Conservation (phyloP, 2,888 invertebrate genomes). For the Slavum lentiscoides region DNA sequence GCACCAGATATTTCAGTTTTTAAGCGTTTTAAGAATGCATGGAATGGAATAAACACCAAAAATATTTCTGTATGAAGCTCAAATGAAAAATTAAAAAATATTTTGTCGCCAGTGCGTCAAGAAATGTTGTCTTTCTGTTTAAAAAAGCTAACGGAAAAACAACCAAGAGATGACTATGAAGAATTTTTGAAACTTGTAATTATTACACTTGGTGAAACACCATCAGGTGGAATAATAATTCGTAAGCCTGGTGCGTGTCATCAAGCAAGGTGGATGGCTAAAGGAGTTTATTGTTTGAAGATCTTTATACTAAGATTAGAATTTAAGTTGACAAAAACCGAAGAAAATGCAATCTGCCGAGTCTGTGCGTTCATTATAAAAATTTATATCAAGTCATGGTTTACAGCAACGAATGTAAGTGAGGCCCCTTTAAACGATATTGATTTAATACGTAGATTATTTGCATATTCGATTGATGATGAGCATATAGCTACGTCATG, state of each 20-base stretch:
- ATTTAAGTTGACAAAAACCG: constrained; percentile 55
- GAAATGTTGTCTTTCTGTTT: constrained; percentile 22
- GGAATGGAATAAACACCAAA: constrained; percentile 25
- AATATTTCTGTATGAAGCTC: constrained; percentile 1
- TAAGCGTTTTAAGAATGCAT: constrained; percentile 43
- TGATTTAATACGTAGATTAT: constrained; percentile 40
- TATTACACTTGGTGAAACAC: constrained; percentile 29
- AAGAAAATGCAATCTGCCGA: constrained; percentile 54
- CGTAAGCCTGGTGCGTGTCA: constrained; percentile 56
- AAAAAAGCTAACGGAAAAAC: constrained; percentile 6
- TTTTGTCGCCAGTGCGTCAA: neutral
- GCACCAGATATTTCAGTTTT: constrained; percentile 50
- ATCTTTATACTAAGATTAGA: constrained; percentile 56
- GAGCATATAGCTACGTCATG: constrained; percentile 31
- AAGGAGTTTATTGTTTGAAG: constrained; percentile 57
- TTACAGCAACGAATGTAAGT: constrained; percentile 29
- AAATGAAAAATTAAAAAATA: constrained; percentile 9
- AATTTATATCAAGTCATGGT: constrained; percentile 52
- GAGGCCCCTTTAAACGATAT: constrained; percentile 53
- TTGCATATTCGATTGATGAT: constrained; percentile 31
- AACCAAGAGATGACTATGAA: constrained; percentile 47
- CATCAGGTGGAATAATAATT: constrained; percentile 60
- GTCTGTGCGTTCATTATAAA: constrained; percentile 53
- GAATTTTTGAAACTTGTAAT: constrained; percentile 31
- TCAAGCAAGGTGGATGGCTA: constrained; percentile 58